Percentiles rank a stretch among this genome's conserved stretches.
Evolutionary conservation across 1,140 invertebrate genomes (phyloP).

Genomic region (Plutomurus gul): DNA sequence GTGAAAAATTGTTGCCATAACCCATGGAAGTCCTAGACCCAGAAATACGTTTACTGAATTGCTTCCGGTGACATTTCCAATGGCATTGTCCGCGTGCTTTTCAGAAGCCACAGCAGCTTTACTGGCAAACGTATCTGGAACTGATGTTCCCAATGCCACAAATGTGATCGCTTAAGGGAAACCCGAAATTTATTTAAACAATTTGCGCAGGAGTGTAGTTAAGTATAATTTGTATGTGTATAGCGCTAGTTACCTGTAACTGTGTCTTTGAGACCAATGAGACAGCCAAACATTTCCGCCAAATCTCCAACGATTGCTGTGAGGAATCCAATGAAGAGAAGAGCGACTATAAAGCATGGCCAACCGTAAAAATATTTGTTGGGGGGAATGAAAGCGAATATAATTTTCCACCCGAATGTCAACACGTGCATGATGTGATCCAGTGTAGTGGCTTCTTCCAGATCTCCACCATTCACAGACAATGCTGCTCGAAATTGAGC

Average conservation of each 20-base stretch:
- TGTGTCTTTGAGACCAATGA: conserved; percentile 64
- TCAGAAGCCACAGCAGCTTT: conserved; percentile 71
- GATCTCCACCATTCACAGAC: conserved; percentile 69
- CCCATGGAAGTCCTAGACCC: conserved; percentile 69
- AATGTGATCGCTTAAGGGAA: conserved; percentile 67
- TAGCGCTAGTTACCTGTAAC: conserved; percentile 61
- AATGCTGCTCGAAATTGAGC: conserved; percentile 66
- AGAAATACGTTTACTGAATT: conserved; percentile 75
- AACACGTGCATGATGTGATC: conserved; percentile 72
- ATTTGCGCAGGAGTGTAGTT: neutral
- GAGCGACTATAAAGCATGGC: conserved; percentile 65
- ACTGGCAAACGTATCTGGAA: conserved; percentile 72
- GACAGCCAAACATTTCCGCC: conserved; percentile 68
- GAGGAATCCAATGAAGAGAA: conserved; percentile 65
- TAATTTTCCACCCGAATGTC: conserved; percentile 66
- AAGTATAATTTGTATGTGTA: neutral
- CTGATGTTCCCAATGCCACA: conserved; percentile 72
- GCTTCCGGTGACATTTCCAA: conserved; percentile 75
- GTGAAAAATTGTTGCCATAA: conserved; percentile 66
- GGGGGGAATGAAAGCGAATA: conserved; percentile 63
- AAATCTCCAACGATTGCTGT: conserved; percentile 70
- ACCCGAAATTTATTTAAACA: neutral
- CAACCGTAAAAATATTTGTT: conserved; percentile 65
- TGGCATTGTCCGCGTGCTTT: conserved; percentile 71
- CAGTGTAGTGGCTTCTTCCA: conserved; percentile 63